A percentile compares a stretch with the other conserved stretches of the same genome.
Evolutionary conservation across 2,888 invertebrate genomes (phyloP).

Genomic region (Suillia variegata): DNA sequence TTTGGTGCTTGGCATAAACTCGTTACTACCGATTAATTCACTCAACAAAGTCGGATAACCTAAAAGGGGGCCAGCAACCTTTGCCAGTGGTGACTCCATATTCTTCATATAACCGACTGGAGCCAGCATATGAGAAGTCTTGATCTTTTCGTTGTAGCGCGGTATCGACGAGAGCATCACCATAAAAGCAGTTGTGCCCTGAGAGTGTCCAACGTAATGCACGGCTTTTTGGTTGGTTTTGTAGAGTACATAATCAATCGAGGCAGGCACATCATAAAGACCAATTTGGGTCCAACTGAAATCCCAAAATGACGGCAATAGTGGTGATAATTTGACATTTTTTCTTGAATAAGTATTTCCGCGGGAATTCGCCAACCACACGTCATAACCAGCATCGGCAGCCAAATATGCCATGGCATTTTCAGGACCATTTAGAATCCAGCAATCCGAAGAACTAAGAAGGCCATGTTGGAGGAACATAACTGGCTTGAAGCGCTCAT

Average conservation of each 20-base stretch:
- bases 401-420: slow-evolving; percentile 34
- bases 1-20: slow-evolving; percentile 66
- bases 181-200: slow-evolving; percentile 37
- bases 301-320: slow-evolving; percentile 32
- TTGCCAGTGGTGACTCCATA: slow-evolving; percentile 59
- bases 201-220: slow-evolving; percentile 44
- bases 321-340: slow-evolving; percentile 30
- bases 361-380: slow-evolving; percentile 45
- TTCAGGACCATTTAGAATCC: slow-evolving; percentile 35
- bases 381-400: slow-evolving; percentile 45
- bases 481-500: slow-evolving; percentile 38
- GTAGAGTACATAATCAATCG: slow-evolving; percentile 37
- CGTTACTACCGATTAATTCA: slow-evolving; percentile 49
- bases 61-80: slow-evolving; percentile 50
- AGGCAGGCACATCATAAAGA: slow-evolving; percentile 61
- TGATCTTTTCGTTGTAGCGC: slow-evolving; percentile 37
- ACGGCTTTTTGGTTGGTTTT: slow-evolving; percentile 22
- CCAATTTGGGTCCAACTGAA: slow-evolving; percentile 87
- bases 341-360: slow-evolving; percentile 40
- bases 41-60: slow-evolving; percentile 24
- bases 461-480: slow-evolving; percentile 63
- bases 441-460: slow-evolving; percentile 36
- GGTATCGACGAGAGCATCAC: slow-evolving; percentile 31
- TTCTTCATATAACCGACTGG: slow-evolving; percentile 61
- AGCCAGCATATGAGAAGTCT: slow-evolving; percentile 37